Conservation (phyloP, 2,888 invertebrate genomes). For the Agrotis exclamationis region DNA sequence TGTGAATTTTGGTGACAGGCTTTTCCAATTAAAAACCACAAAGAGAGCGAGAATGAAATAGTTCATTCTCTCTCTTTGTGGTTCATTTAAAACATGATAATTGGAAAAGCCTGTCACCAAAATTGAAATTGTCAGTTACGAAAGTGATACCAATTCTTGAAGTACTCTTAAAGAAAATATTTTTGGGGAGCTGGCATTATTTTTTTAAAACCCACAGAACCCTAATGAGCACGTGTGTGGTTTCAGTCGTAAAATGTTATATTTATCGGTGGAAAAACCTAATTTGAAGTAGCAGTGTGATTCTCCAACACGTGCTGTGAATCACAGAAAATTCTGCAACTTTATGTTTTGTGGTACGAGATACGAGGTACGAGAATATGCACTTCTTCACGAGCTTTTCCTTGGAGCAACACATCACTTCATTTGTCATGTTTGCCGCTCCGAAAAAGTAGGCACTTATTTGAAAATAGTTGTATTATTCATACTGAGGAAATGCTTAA, state of each 20-base stretch:
- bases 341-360: conserved; percentile 6
- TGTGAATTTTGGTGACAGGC: no score
- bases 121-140: no score
- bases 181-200: background rate
- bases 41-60: no score
- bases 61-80: no score
- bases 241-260: conserved; percentile 48
- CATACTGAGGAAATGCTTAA: background rate
- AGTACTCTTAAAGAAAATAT: background rate
- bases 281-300: conserved; percentile 31
- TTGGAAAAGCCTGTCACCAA: no score
- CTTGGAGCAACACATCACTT: conserved; percentile 16
- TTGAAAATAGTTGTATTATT: conserved; percentile 23
- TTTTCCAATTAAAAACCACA: no score
- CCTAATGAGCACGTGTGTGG: conserved; percentile 50
- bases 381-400: conserved; percentile 6
- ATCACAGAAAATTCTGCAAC: conserved; percentile 36
- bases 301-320: conserved; percentile 35
- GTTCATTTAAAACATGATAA: no score
- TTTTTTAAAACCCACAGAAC: conserved; percentile 15
- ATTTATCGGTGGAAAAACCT: conserved; percentile 54
- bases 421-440: conserved; percentile 16
- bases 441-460: conserved; percentile 17
- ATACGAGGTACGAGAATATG: background rate
- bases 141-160: no score